A percentile compares a stretch with the other conserved stretches of the same genome.
Evolutionary conservation across 2,113 vertebrate species (phyloP).

Genomic region (Cynocephalus volans): DNA sequence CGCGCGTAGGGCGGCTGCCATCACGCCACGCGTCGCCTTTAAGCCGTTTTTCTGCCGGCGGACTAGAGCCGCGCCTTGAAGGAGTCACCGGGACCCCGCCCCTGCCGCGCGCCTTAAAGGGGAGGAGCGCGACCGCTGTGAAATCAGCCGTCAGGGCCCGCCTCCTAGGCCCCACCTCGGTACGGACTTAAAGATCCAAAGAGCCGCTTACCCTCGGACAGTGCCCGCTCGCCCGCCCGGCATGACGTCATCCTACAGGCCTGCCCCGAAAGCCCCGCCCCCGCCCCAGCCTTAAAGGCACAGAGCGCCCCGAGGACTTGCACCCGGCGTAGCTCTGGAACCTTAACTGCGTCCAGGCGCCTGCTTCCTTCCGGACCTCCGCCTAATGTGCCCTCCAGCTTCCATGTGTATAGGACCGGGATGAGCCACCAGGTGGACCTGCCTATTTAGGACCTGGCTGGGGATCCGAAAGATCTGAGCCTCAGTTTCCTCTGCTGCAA

Average conservation of each 20-base stretch:
- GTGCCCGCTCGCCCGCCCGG: too few species aligned
- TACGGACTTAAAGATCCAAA: fast-evolving
- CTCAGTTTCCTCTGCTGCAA: neutral
- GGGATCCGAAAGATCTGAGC: neutral
- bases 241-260: neutral
- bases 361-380: neutral
- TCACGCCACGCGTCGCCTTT: conserved; percentile 85
- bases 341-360: fast-evolving
- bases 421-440: neutral
- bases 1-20: conserved; percentile 70
- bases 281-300: neutral
- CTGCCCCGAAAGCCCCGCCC: neutral
- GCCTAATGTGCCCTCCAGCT: fast-evolving
- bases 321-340: fast-evolving
- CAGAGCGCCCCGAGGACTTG: fast-evolving
- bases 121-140: neutral
- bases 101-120: conserved; percentile 47
- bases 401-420: neutral
- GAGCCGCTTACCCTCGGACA: too few species aligned
- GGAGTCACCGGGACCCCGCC: neutral
- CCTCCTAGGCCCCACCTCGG: neutral
- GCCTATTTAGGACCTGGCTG: neutral
- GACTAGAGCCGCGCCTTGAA: conserved; percentile 62
- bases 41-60: conserved; percentile 71
- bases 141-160: neutral